Evolutionary conservation across 2,888 invertebrate genomes (phyloP).

Genomic region (Drosophila mulleri): DNA sequence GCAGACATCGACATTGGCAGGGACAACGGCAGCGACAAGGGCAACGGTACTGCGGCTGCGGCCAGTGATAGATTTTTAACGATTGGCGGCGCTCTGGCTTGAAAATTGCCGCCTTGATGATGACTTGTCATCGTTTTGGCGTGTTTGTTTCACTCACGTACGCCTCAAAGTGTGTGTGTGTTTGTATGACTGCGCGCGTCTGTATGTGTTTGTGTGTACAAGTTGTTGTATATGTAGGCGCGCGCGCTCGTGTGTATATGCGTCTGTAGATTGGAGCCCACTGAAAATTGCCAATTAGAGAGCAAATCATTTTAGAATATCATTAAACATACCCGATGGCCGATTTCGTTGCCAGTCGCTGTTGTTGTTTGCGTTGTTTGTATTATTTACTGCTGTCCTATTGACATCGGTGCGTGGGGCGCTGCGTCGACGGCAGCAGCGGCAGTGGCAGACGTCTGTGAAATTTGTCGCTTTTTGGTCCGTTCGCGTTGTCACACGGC

Average conservation of each 20-base stretch:
- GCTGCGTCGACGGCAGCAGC: conserved; percentile 64
- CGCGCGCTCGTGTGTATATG: conserved; percentile 59
- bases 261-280: conserved; percentile 41
- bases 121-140: conserved; percentile 73
- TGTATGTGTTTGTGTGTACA: conserved; percentile 14
- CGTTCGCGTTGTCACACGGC: conserved; percentile 20
- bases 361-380: conserved; percentile 28
- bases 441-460: conserved; percentile 64
- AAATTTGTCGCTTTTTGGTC: conserved; percentile 36
- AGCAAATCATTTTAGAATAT: conserved; percentile 42
- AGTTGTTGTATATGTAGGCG: conserved; percentile 47
- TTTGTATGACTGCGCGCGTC: conserved; percentile 13
- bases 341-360: conserved; percentile 46
- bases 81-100: conserved; percentile 66
- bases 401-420: conserved; percentile 71
- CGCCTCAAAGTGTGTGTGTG: conserved; percentile 27
- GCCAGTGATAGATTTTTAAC: conserved; percentile 81
- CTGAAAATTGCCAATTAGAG: conserved; percentile 66
- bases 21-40: conserved; percentile 36
- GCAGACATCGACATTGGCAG: conserved; percentile 41
- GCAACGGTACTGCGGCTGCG: conserved; percentile 76
- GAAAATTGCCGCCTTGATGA: conserved; percentile 74
- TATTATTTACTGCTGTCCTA: conserved; percentile 46
- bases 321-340: conserved; percentile 40
- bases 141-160: conserved; percentile 35